phyloP scores from a whole-genome alignment of 2,888 invertebrate genomes.

The Halocaridina rubra region DNA sequence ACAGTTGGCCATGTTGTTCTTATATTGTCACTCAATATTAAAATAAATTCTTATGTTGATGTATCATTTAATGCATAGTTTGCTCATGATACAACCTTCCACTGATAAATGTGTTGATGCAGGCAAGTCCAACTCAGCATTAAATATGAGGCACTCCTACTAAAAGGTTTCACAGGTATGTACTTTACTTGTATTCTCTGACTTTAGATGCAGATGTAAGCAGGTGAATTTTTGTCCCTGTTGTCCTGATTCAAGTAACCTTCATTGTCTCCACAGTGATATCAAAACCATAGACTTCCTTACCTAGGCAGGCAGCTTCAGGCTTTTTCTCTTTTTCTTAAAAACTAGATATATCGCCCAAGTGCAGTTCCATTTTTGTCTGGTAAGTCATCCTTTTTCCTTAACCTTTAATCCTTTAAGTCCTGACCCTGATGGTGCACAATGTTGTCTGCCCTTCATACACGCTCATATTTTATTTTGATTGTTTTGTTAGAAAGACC shows the following conservation, averaged over 20 bases:
- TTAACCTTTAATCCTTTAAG: constrained; percentile 30
- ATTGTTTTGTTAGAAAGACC: no score
- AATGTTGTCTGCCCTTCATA: background rate
- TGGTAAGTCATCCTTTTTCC: constrained; percentile 37
- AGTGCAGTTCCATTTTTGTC: constrained; percentile 34
- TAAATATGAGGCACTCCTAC: constrained; percentile 22
- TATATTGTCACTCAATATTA: no score
- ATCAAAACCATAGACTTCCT: constrained; percentile 31
- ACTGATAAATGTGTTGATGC: constrained; percentile 35
- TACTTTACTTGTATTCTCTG: background rate
- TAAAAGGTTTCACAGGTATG: constrained; percentile 25
- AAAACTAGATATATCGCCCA: background rate
- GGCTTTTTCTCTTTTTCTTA: constrained; percentile 15
- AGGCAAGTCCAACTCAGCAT: constrained; percentile 36
- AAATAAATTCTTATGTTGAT: no score
- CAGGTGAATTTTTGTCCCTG: background rate
- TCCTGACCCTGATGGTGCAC: constrained; percentile 9
- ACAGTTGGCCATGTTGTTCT: no score
- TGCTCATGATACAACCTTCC: constrained; percentile 24
- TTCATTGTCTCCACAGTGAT: background rate
- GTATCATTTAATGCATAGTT: background rate
- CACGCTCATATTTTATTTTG: no score
- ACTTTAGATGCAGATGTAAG: background rate
- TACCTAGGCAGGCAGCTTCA: constrained; percentile 20
- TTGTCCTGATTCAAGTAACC: constrained; percentile 6